A percentile compares a stretch with the other conserved stretches of the same genome.
phyloP scores from a whole-genome alignment of 2,797 vertebrate species.

The Arremon brunneinucha region DNA sequence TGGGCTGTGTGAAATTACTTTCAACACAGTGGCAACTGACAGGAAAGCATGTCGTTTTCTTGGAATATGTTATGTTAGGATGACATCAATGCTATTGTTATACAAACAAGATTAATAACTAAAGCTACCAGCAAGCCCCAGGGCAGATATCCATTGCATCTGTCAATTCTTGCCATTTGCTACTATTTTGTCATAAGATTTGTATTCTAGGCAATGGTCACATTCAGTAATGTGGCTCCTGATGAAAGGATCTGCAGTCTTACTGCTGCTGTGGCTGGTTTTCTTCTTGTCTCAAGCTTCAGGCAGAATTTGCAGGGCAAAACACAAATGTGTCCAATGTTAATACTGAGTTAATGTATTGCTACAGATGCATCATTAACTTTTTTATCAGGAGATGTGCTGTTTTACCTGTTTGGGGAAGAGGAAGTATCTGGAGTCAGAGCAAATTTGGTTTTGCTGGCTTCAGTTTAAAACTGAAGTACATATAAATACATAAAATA shows the following conservation, averaged over 20 bases:
- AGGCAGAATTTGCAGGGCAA: neutral
- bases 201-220: slow-evolving; percentile 1
- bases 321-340: neutral
- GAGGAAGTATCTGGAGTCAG: neutral
- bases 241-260: neutral
- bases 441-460: neutral
- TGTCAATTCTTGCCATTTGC: slow-evolving; percentile 37
- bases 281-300: neutral
- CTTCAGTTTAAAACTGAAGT: neutral
- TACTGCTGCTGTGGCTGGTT: neutral
- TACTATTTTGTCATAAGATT: neutral
- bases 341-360: neutral
- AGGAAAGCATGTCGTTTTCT: slow-evolving; percentile 31
- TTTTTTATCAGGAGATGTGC: slow-evolving; percentile 11
- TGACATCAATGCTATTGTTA: slow-evolving; percentile 24
- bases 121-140: slow-evolving; percentile 12
- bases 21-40: slow-evolving; percentile 13
- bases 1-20: slow-evolving; percentile 37
- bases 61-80: slow-evolving; percentile 13
- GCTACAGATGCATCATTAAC: neutral
- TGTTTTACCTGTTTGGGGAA: neutral
- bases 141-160: slow-evolving; percentile 4
- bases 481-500: neutral
- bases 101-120: slow-evolving; percentile 57
- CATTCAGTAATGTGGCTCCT: neutral